These are phyloP conservation scores for Drosophila bipectinata DNA, from an alignment of 1,140 invertebrate genomes.

Conservation along the genomic window DNA sequence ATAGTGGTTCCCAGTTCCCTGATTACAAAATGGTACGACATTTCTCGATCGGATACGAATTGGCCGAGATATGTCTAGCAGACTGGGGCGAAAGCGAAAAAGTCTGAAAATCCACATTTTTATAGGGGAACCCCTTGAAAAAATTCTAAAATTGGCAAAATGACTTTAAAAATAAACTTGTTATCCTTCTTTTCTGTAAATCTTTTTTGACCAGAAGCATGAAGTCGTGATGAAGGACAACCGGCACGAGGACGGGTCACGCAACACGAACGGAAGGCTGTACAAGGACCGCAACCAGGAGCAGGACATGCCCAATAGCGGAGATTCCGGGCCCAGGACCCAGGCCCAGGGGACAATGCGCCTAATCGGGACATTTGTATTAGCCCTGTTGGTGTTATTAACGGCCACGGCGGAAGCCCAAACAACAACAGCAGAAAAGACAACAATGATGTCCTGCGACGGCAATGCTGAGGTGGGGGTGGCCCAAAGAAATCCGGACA, in stretches of 20 bases:
- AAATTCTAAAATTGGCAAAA: too few species aligned
- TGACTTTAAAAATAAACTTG: neutral
- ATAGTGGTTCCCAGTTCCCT: too few species aligned
- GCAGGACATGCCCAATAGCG: constrained; percentile 38
- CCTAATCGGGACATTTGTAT: constrained; percentile 64
- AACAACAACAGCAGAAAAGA: constrained; percentile 1
- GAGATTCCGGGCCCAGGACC: constrained; percentile 9
- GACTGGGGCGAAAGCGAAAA: too few species aligned
- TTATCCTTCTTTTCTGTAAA: neutral
- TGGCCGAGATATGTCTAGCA: too few species aligned
- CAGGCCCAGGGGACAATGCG: constrained; percentile 21
- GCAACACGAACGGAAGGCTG: constrained; percentile 82
- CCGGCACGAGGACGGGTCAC: constrained; percentile 76
- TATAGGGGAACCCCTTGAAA: too few species aligned
- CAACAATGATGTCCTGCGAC: constrained; percentile 7
- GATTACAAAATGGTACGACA: too few species aligned
- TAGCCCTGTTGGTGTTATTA: constrained; percentile 66
- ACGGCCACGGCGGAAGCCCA: constrained; percentile 23
- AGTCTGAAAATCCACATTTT: too few species aligned
- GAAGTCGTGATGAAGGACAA: constrained; percentile 74
- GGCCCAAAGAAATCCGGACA: neutral
- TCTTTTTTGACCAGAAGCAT: constrained; percentile 58
- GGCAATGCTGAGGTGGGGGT: constrained; percentile 20
- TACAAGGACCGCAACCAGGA: constrained; percentile 77
- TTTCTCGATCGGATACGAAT: too few species aligned